These are phyloP conservation scores for Anadara kagoshimensis DNA, from an alignment of 1,140 invertebrate genomes.

Conservation along the genomic window DNA sequence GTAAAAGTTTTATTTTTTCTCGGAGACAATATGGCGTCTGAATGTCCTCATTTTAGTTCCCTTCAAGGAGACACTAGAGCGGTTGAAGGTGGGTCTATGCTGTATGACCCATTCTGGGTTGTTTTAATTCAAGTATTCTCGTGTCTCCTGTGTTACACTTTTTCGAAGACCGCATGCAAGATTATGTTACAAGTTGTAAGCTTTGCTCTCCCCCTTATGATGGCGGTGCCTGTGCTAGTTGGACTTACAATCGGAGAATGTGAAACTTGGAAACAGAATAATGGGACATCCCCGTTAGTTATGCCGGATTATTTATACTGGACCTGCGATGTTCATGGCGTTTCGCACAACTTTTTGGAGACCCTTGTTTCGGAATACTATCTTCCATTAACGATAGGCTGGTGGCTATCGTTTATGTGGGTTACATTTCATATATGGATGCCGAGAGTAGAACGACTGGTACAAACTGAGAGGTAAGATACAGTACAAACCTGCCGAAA, in stretches of 20 bases:
- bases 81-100: slow-evolving; percentile 42
- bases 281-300: neutral
- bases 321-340: slow-evolving; percentile 59
- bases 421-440: slow-evolving; percentile 65
- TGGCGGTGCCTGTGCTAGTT: slow-evolving; percentile 62
- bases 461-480: slow-evolving; percentile 61
- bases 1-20: slow-evolving; percentile 55
- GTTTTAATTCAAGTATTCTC: slow-evolving; percentile 60
- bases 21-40: slow-evolving; percentile 40
- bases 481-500: no score
- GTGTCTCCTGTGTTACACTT: slow-evolving; percentile 68
- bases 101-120: slow-evolving; percentile 57
- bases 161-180: slow-evolving; percentile 68
- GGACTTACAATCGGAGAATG: slow-evolving; percentile 62
- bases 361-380: slow-evolving; percentile 54
- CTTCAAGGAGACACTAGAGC: slow-evolving; percentile 43
- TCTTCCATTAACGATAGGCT: slow-evolving; percentile 53
- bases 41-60: slow-evolving; percentile 55
- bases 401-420: slow-evolving; percentile 67
- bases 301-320: slow-evolving; percentile 63
- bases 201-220: slow-evolving; percentile 66
- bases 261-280: slow-evolving; percentile 47
- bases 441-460: slow-evolving; percentile 62
- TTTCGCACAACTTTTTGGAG: slow-evolving; percentile 49
- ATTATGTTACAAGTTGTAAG: slow-evolving; percentile 67